Evolutionary conservation across 2,888 invertebrate genomes (phyloP).

Genomic region (Cerastis rubricosa): DNA sequence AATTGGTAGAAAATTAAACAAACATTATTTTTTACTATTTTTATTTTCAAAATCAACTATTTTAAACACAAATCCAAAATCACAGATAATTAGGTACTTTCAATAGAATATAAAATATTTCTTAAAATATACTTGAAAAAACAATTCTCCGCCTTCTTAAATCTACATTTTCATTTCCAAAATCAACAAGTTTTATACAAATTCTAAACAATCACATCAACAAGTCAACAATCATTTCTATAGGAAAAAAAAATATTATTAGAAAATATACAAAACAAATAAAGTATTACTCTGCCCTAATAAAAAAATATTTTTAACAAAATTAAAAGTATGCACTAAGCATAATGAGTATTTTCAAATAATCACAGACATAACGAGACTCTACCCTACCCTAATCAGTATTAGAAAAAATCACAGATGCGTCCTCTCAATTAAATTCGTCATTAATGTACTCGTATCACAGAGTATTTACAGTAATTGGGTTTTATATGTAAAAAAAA

Average conservation of each 20-base stretch:
- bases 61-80: not conserved
- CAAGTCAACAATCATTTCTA: constrained; percentile 13
- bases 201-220: constrained; percentile 13
- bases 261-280: constrained; percentile 9
- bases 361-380: constrained; percentile 11
- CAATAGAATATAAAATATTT: not conserved
- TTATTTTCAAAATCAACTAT: not conserved
- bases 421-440: constrained; percentile 13
- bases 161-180: constrained; percentile 11
- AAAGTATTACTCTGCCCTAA: constrained; percentile 13
- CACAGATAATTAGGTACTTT: not conserved
- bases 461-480: constrained; percentile 3
- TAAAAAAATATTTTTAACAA: constrained; percentile 13
- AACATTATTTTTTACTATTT: too few species aligned
- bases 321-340: constrained; percentile 13
- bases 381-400: constrained; percentile 13
- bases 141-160: not conserved
- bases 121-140: not conserved
- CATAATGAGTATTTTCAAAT: constrained; percentile 13
- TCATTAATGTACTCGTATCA: constrained; percentile 13
- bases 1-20: too few species aligned
- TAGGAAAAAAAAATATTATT: constrained; percentile 11
- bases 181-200: constrained; percentile 11
- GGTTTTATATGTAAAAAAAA: not conserved
- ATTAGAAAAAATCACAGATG: constrained; percentile 13